phyloP scores from a whole-genome alignment of 2,888 invertebrate species.

The Sycophila texana region DNA sequence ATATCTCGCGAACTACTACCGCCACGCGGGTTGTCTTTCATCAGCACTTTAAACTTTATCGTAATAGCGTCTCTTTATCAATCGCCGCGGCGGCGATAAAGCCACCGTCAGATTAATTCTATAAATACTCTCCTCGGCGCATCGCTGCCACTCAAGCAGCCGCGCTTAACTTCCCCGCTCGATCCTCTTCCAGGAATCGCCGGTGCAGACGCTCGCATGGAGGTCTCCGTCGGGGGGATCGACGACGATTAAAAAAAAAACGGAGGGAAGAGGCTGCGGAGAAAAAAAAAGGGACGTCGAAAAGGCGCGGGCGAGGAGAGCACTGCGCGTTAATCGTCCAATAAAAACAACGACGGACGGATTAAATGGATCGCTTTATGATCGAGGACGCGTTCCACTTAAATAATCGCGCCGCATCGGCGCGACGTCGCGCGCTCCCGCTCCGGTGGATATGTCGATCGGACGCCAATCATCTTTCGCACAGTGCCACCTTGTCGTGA shows the following conservation, averaged over 20 bases:
- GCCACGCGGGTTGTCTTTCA: slow-evolving; percentile 32
- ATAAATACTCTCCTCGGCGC: slow-evolving; percentile 26
- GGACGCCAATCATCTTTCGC: slow-evolving; percentile 39
- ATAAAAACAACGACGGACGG: slow-evolving; percentile 29
- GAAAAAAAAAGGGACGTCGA: neutral
- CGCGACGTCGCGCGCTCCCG: slow-evolving; percentile 7
- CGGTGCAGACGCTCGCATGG: neutral
- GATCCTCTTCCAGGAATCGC: slow-evolving; percentile 2
- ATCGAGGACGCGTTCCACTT: slow-evolving; percentile 56
- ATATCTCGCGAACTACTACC: slow-evolving; percentile 1
- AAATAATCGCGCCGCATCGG: slow-evolving; percentile 41
- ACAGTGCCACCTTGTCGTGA: slow-evolving; percentile 43
- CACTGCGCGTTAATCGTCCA: slow-evolving; percentile 28
- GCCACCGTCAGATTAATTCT: slow-evolving; percentile 26
- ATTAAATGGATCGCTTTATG: slow-evolving; percentile 43
- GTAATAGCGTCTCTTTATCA: slow-evolving; percentile 33
- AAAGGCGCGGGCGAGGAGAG: neutral
- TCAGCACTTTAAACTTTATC: slow-evolving; percentile 32
- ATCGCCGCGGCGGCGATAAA: slow-evolving; percentile 18
- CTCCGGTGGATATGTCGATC: slow-evolving; percentile 42
- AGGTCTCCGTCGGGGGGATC: no score
- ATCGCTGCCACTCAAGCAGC: no score
- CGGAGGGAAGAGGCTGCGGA: neutral
- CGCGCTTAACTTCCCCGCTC: neutral
- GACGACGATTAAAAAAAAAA: neutral